Base-by-base conservation (phyloP, 2,113 vertebrate species). In the Dicentrarchus labrax region DNA sequence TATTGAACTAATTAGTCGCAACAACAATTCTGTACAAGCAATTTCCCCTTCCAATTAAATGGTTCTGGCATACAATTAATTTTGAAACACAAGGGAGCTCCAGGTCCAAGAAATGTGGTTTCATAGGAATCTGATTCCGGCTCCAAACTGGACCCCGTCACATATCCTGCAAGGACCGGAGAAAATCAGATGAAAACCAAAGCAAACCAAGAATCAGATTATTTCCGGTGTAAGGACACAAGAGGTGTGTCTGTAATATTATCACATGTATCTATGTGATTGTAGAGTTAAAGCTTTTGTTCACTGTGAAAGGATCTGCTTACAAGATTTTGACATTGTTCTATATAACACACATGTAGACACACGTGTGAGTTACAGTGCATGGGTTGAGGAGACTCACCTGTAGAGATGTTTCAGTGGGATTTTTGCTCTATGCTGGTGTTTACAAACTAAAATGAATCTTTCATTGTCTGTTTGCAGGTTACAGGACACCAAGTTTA, bases 111-210 rank as follows among this genome's bases (percentile, higher is more conserved):
- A 65, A 22, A 64, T 11, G 47, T 21, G 62, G 60, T 61, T 66
- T 96, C 94, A 99, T 60, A 99, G 95, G 94, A 99, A 99, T 59
- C 98, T 87, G 85, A 99, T 99, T 91, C 98, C 98, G 39, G 98
- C 98, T 92, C 98, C 98, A 51, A 99, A 99, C 94, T 99, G 98
- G 87, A 99, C 91, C 1, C 98, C 98, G 6, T 99, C 97, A 69
- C 97, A 99, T 93, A 98, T 97, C 95, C 98, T 99, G 86, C 38
- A 87, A 78, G 24, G 54, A 65, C 45, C 73, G 19, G 1, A 87
- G 59, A 76, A 59, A 57, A 67, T 7, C 5, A 7, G 83, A 72
- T n/a, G 0, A 72, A 30, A 51, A 51, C 54, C 62, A 74, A 30
- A 36, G 2, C 8, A 72, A 77, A 47, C n/a, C 19, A 72, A 53